phyloP scores from a whole-genome alignment of 1,140 invertebrate genomes.

The Andrena cerasifolii region DNA sequence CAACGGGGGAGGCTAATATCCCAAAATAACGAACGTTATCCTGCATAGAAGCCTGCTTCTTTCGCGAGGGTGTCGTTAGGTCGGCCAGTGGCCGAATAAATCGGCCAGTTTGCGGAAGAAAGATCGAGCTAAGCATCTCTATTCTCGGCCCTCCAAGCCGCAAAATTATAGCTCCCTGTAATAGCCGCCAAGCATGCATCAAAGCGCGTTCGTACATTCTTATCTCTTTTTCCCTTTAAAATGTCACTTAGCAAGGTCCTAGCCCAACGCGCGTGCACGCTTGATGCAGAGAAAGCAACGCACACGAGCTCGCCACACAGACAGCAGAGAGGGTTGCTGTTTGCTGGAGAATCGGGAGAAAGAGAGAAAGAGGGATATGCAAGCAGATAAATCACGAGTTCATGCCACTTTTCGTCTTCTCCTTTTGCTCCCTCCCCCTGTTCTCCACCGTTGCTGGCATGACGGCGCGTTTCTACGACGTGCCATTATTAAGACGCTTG shows the following conservation, averaged over 20 bases:
- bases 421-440: slow-evolving; percentile 31
- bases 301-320: neutral
- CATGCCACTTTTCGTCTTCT: slow-evolving; percentile 42
- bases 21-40: neutral
- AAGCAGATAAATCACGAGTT: slow-evolving; percentile 65
- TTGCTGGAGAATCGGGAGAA: slow-evolving; percentile 51
- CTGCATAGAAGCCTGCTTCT: too few relatives aligned
- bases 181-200: slow-evolving; percentile 21
- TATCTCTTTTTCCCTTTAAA: slow-evolving; percentile 19
- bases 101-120: neutral
- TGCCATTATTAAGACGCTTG: slow-evolving; percentile 67
- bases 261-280: neutral
- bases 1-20: neutral
- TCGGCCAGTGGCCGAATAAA: neutral
- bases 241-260: slow-evolving; percentile 16
- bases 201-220: slow-evolving; percentile 5
- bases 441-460: slow-evolving; percentile 40
- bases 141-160: neutral
- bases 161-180: slow-evolving; percentile 11
- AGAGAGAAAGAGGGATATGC: slow-evolving; percentile 43
- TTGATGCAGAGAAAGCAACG: neutral
- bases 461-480: slow-evolving; percentile 58
- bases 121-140: neutral
- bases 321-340: slow-evolving; percentile 29
- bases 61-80: neutral